Percentiles rank a stretch among this genome's conserved stretches.
These are phyloP conservation scores for Sapayoa aenigma DNA, from an alignment of 2,113 vertebrate genomes.

Conservation along the genomic window DNA sequence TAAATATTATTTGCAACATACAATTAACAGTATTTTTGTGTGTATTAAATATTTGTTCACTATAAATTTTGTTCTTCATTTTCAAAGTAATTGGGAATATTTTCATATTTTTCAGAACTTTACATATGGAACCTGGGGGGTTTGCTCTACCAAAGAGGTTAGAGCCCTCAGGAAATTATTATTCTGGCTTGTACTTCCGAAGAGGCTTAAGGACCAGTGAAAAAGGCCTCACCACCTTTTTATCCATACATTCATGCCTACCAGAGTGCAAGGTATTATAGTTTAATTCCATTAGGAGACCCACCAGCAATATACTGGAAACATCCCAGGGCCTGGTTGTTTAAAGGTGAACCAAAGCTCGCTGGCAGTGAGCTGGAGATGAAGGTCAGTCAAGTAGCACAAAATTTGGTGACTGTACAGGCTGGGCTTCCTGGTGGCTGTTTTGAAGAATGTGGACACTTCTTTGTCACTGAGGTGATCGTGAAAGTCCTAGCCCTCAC, in stretches of 20 bases:
- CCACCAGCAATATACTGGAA: not conserved
- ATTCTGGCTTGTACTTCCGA: not conserved
- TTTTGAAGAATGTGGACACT: not conserved
- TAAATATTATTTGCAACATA: not conserved
- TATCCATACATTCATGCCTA: not conserved
- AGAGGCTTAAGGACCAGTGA: not conserved
- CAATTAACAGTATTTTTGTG: not conserved
- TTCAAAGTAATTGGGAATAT: not conserved
- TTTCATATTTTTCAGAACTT: not conserved
- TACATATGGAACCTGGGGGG: not conserved
- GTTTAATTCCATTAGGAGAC: slow-evolving; percentile 39
- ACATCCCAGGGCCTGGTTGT: not conserved
- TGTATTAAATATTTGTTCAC: not conserved
- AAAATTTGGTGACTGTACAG: fast-evolving
- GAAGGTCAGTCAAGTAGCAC: not conserved
- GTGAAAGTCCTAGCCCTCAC: not conserved
- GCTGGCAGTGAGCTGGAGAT: not conserved
- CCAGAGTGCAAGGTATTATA: not conserved
- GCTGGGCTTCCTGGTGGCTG: fast-evolving
- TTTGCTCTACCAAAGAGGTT: not conserved
- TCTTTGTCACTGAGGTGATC: not conserved
- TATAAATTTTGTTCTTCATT: not conserved
- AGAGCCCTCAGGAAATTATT: not conserved
- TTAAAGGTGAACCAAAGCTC: not conserved
- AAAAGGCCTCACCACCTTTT: slow-evolving; percentile 34